phyloP scores from a whole-genome alignment of 2,113 vertebrate species.

The Alectura lathami region DNA sequence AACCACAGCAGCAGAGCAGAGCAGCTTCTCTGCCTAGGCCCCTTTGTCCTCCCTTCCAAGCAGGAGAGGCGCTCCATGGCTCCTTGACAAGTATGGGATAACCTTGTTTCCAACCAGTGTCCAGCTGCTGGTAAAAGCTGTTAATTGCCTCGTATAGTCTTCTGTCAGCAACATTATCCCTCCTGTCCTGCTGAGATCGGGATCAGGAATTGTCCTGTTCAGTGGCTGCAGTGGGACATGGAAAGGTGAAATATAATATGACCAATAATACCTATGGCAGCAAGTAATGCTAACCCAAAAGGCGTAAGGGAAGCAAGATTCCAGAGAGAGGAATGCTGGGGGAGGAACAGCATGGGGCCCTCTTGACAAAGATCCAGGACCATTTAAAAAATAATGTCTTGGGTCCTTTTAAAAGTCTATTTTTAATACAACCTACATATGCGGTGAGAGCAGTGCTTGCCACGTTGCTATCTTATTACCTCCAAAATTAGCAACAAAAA shows the following conservation, averaged over 20 bases:
- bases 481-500: slow-evolving; percentile 53
- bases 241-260: slow-evolving; percentile 8
- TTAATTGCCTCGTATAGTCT: slow-evolving; percentile 30
- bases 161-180: slow-evolving; percentile 44
- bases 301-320: slow-evolving; percentile 1
- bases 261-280: neutral
- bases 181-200: neutral
- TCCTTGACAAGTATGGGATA: neutral
- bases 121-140: slow-evolving; percentile 13
- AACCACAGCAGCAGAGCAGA: neutral
- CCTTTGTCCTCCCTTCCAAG: neutral
- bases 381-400: slow-evolving; percentile 6
- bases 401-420: slow-evolving; percentile 44
- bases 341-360: slow-evolving; percentile 10
- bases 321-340: slow-evolving; percentile 1
- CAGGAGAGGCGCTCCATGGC: neutral
- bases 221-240: neutral
- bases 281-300: slow-evolving; percentile 12
- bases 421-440: slow-evolving; percentile 48
- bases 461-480: neutral
- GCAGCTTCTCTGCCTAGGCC: neutral
- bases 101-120: neutral
- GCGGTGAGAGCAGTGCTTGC: neutral
- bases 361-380: slow-evolving; percentile 33
- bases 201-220: neutral